These are phyloP conservation scores for Brevipalpus yothersi DNA, from an alignment of 1,140 invertebrate genomes.

Conservation along the genomic window DNA sequence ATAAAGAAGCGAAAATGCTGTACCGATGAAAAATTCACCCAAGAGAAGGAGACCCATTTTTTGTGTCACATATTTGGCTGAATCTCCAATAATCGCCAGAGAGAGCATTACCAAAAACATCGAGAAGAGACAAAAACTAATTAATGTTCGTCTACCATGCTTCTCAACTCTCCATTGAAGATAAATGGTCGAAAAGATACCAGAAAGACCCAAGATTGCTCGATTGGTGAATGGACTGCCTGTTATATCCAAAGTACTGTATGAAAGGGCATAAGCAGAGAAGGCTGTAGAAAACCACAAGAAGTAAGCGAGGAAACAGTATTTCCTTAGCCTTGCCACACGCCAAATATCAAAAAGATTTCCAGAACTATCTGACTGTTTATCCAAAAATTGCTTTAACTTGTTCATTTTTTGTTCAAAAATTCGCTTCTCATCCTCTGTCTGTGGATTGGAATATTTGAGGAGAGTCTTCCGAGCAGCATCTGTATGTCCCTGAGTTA, in stretches of 20 bases:
- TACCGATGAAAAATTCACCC: constrained; percentile 55
- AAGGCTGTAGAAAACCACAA: constrained; percentile 17
- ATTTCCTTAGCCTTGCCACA: constrained; percentile 7
- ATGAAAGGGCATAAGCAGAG: constrained; percentile 22
- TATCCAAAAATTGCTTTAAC: background rate
- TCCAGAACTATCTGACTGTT: background rate
- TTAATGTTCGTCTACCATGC: background rate
- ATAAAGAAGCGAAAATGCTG: constrained; percentile 50
- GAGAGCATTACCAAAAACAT: constrained; percentile 17
- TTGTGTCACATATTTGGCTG: background rate
- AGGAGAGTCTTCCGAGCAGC: background rate
- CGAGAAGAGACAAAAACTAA: constrained; percentile 5
- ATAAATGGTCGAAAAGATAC: constrained; percentile 36
- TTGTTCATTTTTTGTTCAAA: background rate
- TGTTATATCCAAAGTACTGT: too few relatives aligned
- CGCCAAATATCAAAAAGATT: constrained; percentile 9
- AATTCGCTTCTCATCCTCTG: background rate
- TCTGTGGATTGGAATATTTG: background rate
- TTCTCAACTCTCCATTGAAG: background rate
- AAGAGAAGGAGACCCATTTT: constrained; percentile 35
- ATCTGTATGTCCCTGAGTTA: constrained; percentile 1
- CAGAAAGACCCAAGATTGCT: constrained; percentile 41
- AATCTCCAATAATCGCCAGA: background rate
- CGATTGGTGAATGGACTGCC: too few relatives aligned
- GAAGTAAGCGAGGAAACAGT: constrained; percentile 11